Evolutionary conservation across 2,888 invertebrate species (phyloP), one percentile per base, ranked within the genome.

Genomic region (Rhyacophila evoluta): DNA sequence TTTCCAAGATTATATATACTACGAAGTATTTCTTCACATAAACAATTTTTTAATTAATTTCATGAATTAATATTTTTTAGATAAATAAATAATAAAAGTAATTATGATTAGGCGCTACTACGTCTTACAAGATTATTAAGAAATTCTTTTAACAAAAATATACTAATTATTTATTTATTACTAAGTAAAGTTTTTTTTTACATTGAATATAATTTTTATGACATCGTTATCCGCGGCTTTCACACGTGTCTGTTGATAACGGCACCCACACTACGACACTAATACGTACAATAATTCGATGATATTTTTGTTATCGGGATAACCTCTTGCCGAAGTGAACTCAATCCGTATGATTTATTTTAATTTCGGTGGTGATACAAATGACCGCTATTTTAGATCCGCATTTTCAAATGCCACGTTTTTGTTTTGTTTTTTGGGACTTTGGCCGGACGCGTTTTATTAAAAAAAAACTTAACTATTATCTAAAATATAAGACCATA

Each of bases 241-340:
- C 55, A 55, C 55, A 55, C 55, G 55, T 55, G 55, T 55, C 55
- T 1, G 19, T 15, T 8, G 55, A 55, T 55, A 55, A 55, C 12
- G 10, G 10, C 6, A 55, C 55, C 15, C 55, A 55, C 55, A 55
- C 55, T 8, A 25, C 19, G 19, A 55, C 15, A 10, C 19, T 55
- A 55, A 55, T 55, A 19, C 55, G 55, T 55, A 55, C 55, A 55
- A 55, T 55, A 55, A 55, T 55, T 55, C 55, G 25, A 55, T 25
- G 55, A 55, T 55, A 55, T 25, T 12, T 10, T 25, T 19, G 29
- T 55, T 55, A 55, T 55, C 55, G 5, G 55, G 55, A 12, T 55
- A 55, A 55, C 55, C 55, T 55, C 55, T 55, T 19, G 19, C 25
- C 25, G 55, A 55, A 55, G 10, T 55, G 55, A 55, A 55, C 55